Base-by-base conservation (phyloP, 2,113 vertebrate species). In the Archilochus colubris region DNA sequence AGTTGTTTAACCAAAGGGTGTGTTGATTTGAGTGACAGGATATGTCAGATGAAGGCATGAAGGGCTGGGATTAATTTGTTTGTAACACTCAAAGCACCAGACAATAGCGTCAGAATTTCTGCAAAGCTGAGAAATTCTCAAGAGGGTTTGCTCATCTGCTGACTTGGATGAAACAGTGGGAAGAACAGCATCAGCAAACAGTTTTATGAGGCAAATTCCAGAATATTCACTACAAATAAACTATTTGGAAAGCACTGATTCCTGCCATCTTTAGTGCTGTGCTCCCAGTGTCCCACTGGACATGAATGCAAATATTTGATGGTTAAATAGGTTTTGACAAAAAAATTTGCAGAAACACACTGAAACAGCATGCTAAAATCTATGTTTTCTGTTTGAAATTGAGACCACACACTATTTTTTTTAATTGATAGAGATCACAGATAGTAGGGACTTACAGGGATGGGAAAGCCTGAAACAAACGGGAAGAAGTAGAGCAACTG, bases 61-160 rank as follows among this genome's bases (percentile, higher is more conserved):
- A 68, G 18, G 70, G 62, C 91, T 95, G 96, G 81, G 82, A 79
- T 27, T 89, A 78, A 62, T 94, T 85, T 50, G 36, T 62, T 54
- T 79, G 54, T 91, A 85, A 76, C 40, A 69, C 74, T 89, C 84
- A 57, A 50, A 94, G 62, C 1, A 12, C 63, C 89, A 96, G 93
- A 94, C 91, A 68, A 58, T 93, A 95, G 78, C 25, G n/a, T 96
- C 89, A 93, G 81, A 89, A 82, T 68, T 91, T 94, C 85, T 87
- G 67, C 78, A 73, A 79, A 82, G 81, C 69, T 0, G 18, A 82
- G 62, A 44, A 82, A 87, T 79, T 74, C 93, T 93, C 93, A 64
- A 69, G 87, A 76, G 94, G 89, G 10, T n/a, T 8, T 46, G 3
- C 36, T 96, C 85, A 85, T 95, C 85, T 93, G 90, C 85, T 91